Base-by-base conservation (phyloP, 1,140 invertebrate genomes). In the Brachionus rubens region DNA sequence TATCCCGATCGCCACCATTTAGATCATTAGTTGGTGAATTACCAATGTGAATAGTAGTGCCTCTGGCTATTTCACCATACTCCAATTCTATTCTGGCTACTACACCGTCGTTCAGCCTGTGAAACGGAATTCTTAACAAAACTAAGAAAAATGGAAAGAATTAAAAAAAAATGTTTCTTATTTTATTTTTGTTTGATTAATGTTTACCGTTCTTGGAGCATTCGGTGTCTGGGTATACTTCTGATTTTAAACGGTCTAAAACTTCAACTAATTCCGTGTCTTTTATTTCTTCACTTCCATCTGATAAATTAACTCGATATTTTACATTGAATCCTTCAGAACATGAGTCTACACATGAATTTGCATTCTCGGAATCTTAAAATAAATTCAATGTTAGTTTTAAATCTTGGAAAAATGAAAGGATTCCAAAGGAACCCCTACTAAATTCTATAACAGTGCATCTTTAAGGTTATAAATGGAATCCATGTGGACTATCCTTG, bases 21-120 rank as follows among this genome's bases (percentile, higher is more conserved):
- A 72, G 40, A 72, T 47, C 46, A 40, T 72, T 72, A 6, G 68
- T 72, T 72, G 68, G 68, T 9, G 68, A 72, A 48, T 72, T 72
- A 19, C 68, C 68, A 1, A 72, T 24, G 40, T 72, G 68, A 28
- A 72, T 36, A 36, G 68, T 72, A 10, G 48, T 54, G 10, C 68
- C 68, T 36, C 30, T 33, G 7, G 68, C 46, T 26, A 72, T 48
- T 16, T 54, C 48, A 41, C 68, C 68, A 72, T 50, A 72, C 21
- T 72, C 68, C 10, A 72, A 30, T 40, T 50, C 6, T 10, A 72
- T 48, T 48, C 46, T 19, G 21, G 30, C 43, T 7, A 72, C n/a
- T 2, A 43, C 40, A 19, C 68, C 68, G 3, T 72, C 36, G 16
- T 43, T 40, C 9, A 72, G 28, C 28, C 48, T 72, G 12, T 26